phyloP scores from a whole-genome alignment of 30 jellyfish, hydroid and myxozoan genomes.

The Catostylus mosaicus region DNA sequence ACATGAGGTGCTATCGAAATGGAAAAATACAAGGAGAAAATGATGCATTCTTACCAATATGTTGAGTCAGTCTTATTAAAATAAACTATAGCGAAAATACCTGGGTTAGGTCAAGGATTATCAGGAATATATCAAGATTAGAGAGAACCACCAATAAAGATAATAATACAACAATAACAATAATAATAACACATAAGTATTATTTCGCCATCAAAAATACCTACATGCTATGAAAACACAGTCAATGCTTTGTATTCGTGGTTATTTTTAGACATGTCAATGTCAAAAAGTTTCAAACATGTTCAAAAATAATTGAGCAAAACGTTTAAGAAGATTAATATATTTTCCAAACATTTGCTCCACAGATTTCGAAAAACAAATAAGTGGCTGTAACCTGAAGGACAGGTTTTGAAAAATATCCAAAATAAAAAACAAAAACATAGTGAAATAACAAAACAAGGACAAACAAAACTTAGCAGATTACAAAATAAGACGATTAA shows the following conservation, averaged over 20 bases:
- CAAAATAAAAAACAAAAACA: background rate
- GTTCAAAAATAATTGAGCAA: background rate
- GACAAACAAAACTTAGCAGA: background rate
- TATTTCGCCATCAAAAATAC: background rate
- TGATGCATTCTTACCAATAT: constrained; percentile 71
- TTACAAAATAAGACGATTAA: background rate
- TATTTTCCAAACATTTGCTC: background rate
- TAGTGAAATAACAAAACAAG: background rate
- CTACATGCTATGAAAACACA: too few species aligned
- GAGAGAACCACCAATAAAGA: background rate
- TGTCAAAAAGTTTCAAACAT: background rate
- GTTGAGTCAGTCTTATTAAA: constrained; percentile 62
- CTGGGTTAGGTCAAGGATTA: constrained; percentile 34
- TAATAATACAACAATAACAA: background rate
- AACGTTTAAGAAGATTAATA: background rate
- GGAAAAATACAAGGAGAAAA: background rate
- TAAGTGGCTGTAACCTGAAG: background rate
- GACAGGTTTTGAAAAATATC: background rate
- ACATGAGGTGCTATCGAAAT: background rate
- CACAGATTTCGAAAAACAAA: background rate
- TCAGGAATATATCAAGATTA: background rate
- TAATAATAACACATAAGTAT: background rate
- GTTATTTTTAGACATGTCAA: background rate
- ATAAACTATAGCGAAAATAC: constrained; percentile 88
- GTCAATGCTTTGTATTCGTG: background rate